These are phyloP conservation scores for Listrodromus nycthemerus DNA, from an alignment of 2,888 invertebrate genomes.

Conservation along the genomic window DNA sequence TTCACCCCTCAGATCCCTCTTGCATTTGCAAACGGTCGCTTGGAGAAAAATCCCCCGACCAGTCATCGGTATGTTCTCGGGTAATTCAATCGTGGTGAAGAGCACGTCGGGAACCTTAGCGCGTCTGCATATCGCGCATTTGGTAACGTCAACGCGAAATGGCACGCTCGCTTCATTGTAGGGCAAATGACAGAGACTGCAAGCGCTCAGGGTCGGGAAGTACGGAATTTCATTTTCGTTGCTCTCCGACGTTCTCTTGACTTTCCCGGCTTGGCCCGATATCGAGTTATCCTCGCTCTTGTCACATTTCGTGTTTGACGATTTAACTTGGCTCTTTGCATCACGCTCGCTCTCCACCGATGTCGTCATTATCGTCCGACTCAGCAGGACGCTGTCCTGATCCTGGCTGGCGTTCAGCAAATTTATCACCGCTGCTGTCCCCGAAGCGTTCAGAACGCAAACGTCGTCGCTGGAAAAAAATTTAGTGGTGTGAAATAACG, in stretches of 20 bases:
- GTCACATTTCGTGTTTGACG: slow-evolving; percentile 72
- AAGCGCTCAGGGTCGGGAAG: slow-evolving; percentile 79
- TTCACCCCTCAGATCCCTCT: slow-evolving; percentile 93
- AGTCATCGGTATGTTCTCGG: slow-evolving; percentile 90
- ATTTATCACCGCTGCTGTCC: slow-evolving; percentile 95
- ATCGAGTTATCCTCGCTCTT: slow-evolving; percentile 68
- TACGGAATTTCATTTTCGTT: slow-evolving; percentile 83
- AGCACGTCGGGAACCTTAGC: slow-evolving; percentile 96
- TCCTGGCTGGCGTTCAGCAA: slow-evolving; percentile 85
- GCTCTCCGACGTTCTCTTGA: slow-evolving; percentile 77
- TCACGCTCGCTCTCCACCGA: slow-evolving; percentile 86
- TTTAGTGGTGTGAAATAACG: no score
- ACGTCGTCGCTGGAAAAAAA: slow-evolving; percentile 92
- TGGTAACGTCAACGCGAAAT: slow-evolving; percentile 90
- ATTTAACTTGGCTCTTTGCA: slow-evolving; percentile 75
- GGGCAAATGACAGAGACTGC: slow-evolving; percentile 92
- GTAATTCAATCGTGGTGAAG: slow-evolving; percentile 95
- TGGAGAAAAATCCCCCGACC: slow-evolving; percentile 90
- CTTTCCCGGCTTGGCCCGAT: slow-evolving; percentile 66
- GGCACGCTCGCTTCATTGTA: slow-evolving; percentile 91
- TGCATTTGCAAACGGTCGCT: slow-evolving; percentile 91
- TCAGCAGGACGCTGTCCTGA: slow-evolving; percentile 74
- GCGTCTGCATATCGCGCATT: slow-evolving; percentile 90
- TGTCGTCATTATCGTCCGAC: slow-evolving; percentile 83
- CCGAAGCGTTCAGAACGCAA: slow-evolving; percentile 96